These are phyloP conservation scores for Leucoraja erinaceus DNA, from an alignment of 2,113 vertebrate species.

Conservation along the genomic window DNA sequence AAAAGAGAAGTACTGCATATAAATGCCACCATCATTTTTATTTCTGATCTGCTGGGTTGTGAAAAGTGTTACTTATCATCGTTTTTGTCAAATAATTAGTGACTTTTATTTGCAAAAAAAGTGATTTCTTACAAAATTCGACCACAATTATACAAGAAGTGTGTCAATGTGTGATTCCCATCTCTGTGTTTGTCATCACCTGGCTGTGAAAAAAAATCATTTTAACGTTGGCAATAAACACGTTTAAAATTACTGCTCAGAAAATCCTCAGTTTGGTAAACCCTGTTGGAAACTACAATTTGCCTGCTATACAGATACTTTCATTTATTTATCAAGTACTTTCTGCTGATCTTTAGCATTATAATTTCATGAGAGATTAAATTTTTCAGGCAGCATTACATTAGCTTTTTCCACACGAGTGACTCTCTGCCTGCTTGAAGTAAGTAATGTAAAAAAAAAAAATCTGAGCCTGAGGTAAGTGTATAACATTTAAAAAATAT, in stretches of 20 bases:
- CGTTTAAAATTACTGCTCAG: background rate
- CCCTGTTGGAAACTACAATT: background rate
- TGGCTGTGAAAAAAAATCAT: background rate
- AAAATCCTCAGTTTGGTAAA: background rate
- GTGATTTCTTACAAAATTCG: background rate
- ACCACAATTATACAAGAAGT: background rate
- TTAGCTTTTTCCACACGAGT: slow-evolving; percentile 30
- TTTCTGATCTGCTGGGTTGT: background rate
- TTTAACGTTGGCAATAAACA: background rate
- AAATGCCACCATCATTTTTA: background rate
- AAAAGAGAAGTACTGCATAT: background rate
- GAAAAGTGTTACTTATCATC: background rate
- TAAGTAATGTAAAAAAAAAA: slow-evolving; percentile 31
- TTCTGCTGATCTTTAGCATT: slow-evolving; percentile 31
- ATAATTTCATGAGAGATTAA: slow-evolving; percentile 38
- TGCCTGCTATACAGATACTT: background rate
- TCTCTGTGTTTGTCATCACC: background rate
- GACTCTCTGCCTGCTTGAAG: slow-evolving; percentile 2
- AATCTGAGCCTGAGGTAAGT: slow-evolving; percentile 23
- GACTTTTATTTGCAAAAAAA: background rate
- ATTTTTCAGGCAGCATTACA: slow-evolving; percentile 35
- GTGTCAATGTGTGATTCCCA: background rate
- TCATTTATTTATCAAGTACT: slow-evolving; percentile 31
- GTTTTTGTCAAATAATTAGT: background rate
- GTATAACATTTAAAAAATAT: slow-evolving; percentile 35